Conservation (phyloP, 2,797 vertebrate species). For the Argentina silus region DNA sequence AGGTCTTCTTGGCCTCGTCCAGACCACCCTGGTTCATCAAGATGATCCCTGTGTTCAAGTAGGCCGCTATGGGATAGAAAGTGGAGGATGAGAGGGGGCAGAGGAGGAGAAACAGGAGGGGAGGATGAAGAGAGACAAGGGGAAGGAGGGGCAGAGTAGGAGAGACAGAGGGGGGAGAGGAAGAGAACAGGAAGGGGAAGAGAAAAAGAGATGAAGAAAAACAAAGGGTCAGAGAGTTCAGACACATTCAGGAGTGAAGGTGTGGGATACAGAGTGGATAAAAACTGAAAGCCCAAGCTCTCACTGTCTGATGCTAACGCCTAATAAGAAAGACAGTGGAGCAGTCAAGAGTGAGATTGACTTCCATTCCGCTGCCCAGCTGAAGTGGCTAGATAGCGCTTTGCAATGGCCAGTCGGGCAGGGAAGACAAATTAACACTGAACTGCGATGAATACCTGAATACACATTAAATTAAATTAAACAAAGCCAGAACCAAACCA, state of each 20-base stretch:
- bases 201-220: neutral
- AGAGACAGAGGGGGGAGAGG: neutral
- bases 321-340: constrained; percentile 27
- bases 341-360: constrained; percentile 51
- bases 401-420: constrained; percentile 3
- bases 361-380: constrained; percentile 35
- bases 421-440: constrained; percentile 16
- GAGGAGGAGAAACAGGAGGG: neutral
- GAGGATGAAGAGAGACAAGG: neutral
- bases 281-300: neutral
- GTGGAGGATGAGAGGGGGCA: neutral
- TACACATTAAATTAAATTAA: constrained; percentile 22
- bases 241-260: neutral
- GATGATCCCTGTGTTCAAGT: constrained; percentile 99
- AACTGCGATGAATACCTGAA: constrained; percentile 6
- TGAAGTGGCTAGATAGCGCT: constrained; percentile 18
- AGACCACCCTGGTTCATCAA: constrained; percentile 94
- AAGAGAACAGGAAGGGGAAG: neutral
- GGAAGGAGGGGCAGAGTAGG: neutral
- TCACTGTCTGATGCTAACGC: constrained; percentile 17
- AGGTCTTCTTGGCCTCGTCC: constrained; percentile 93
- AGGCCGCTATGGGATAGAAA: constrained; percentile 83
- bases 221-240: no score
- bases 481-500: constrained; percentile 22
- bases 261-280: no score